A percentile compares a stretch with the other conserved stretches of the same genome.
Conservation (phyloP, 2,797 vertebrate genomes). For the Cyprinella venusta region DNA sequence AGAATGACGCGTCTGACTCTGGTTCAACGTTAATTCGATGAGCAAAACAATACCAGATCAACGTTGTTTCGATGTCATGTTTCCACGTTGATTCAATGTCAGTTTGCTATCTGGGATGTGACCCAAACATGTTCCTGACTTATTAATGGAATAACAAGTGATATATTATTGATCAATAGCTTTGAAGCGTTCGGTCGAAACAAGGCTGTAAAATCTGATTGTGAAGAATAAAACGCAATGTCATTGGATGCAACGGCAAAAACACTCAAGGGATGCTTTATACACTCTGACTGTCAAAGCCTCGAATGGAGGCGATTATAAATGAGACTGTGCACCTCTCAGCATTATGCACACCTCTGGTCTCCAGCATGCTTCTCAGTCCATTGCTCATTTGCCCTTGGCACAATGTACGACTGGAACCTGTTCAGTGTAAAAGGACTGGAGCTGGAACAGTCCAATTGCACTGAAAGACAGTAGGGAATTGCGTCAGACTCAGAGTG, state of each 20-base stretch:
- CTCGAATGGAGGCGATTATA: slow-evolving; percentile 26
- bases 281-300: slow-evolving; percentile 23
- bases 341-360: slow-evolving; percentile 14
- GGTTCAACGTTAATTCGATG: no score
- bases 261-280: slow-evolving; percentile 19
- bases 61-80: no score
- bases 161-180: not conserved
- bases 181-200: not conserved
- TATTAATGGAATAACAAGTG: not conserved
- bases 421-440: slow-evolving; percentile 15
- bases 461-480: slow-evolving; percentile 43
- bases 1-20: no score
- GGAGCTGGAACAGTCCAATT: slow-evolving; percentile 25
- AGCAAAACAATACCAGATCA: no score
- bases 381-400: slow-evolving; percentile 25
- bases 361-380: slow-evolving; percentile 22
- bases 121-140: not conserved
- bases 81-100: no score
- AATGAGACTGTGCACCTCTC: slow-evolving; percentile 31
- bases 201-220: not conserved
- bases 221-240: slow-evolving; percentile 20
- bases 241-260: not conserved
- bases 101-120: no score
- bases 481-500: slow-evolving; percentile 49
- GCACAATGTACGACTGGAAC: slow-evolving; percentile 27